phyloP scores from a whole-genome alignment of 2,113 vertebrate genomes.

The Chunga burmeisteri region DNA sequence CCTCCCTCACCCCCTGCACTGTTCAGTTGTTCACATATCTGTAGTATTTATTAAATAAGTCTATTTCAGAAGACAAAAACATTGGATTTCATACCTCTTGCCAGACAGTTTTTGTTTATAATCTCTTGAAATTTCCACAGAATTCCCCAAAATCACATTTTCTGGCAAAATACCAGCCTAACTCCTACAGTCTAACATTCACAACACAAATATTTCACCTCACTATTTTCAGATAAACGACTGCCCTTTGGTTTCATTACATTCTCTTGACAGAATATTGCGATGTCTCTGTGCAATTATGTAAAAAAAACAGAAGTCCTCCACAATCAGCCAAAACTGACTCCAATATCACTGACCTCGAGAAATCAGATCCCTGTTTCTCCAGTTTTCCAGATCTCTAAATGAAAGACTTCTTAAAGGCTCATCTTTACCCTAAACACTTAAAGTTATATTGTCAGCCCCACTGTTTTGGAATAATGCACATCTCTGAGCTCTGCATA shows the following conservation, averaged over 20 bases:
- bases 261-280: neutral
- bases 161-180: neutral
- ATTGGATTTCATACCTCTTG: neutral
- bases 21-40: neutral
- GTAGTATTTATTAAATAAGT: neutral
- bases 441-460: neutral
- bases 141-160: conserved; percentile 17
- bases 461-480: neutral
- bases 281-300: neutral
- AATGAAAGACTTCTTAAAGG: neutral
- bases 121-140: neutral
- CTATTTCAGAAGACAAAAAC: neutral
- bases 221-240: neutral
- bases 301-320: neutral
- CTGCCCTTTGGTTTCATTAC: neutral
- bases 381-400: neutral
- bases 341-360: neutral
- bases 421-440: neutral
- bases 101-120: neutral
- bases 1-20: neutral
- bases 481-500: neutral
- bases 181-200: neutral
- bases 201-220: neutral
- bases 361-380: neutral
- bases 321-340: neutral